Evolutionary conservation across 2,888 invertebrate species (phyloP), one percentile per base, ranked within the genome.

Genomic region (Dichetophora obliterata): DNA sequence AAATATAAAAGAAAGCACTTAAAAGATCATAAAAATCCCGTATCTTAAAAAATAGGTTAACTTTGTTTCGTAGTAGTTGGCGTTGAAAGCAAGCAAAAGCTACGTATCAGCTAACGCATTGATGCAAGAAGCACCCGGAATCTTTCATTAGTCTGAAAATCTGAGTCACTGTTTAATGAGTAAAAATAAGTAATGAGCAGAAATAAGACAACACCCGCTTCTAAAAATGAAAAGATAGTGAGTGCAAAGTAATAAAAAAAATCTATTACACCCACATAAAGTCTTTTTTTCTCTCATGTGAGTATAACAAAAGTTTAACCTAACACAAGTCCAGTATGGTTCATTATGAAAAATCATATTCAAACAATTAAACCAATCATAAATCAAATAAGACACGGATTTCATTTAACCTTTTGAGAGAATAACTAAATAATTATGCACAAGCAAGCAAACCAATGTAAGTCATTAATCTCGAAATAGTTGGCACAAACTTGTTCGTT

Each of bases 11-110:
- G 14, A 31, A 34, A 61, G 61, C 22, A 43, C 22, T 37, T 75
- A 69, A 76, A 76, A 72, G 65, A 71, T 76, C 72, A 48, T 76
- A 72, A 76, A 72, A 71, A 24, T 71, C 54, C 71, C 71, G 75
- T 76, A 70, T 65, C 63, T 54, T 5, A 19, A 16, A 14, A 48
- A 54, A 54, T 61, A 59, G 75, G 75, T 54, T 70, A 61, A 14
- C 63, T 24, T 31, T 24, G 48, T 14, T n/a, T 63, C 16, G 50
- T 24, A 27, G 50, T 24, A 27, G 68, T 11, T 37, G 48, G 50
- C 34, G 63, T 63, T 19, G 5, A 63, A 14, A 63, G 16, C 31
- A n/a, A 14, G 68, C 11, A 24, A 2, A 11, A 43, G 43, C 4
- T 43, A 43, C 11, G 1, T 3, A 43, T 1, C 43, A 43, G 14